A percentile compares a stretch with the other conserved stretches of the same genome.
Evolutionary conservation across 2,888 invertebrate genomes (phyloP).

Genomic region (Cryptocephalus moraei): DNA sequence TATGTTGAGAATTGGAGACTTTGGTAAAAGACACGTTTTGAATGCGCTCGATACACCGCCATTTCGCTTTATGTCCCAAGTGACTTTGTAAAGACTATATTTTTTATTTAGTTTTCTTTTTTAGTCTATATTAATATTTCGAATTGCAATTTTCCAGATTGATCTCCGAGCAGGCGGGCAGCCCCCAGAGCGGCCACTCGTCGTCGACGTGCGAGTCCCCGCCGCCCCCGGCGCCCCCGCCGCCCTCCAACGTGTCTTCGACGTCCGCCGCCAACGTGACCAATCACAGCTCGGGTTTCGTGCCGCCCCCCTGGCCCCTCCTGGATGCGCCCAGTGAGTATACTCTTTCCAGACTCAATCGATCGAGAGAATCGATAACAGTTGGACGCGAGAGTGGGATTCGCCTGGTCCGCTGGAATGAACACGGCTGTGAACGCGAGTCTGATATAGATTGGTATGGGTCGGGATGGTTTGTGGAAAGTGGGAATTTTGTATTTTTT

Average conservation of each 20-base stretch:
- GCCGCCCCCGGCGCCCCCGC: slow-evolving; percentile 28
- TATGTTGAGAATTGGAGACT: no score
- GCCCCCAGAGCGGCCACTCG: slow-evolving; percentile 53
- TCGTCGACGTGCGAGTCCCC: slow-evolving; percentile 51
- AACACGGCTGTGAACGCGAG: not conserved
- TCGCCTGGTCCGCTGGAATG: not conserved
- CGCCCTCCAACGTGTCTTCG: slow-evolving; percentile 19
- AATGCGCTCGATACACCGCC: no score
- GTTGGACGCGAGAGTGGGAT: no score
- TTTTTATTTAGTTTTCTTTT: no score
- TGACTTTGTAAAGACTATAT: no score
- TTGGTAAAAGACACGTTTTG: no score
- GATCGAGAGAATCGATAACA: no score
- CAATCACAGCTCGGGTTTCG: slow-evolving; percentile 26
- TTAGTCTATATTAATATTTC: no score
- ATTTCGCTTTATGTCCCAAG: no score
- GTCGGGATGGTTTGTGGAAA: no score
- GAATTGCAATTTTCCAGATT: slow-evolving; percentile 24
- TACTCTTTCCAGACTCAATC: not conserved
- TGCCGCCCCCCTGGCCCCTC: slow-evolving; percentile 29
- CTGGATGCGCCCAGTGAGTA: slow-evolving; percentile 29
- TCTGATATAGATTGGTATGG: no score
- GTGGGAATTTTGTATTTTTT: no score
- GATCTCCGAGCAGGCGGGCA: slow-evolving; percentile 32
- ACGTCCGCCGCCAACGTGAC: slow-evolving; percentile 26